Evolutionary conservation across 2,113 vertebrate species (phyloP), one percentile per base, ranked within the genome.

Genomic region (Heloderma charlesbogerti): DNA sequence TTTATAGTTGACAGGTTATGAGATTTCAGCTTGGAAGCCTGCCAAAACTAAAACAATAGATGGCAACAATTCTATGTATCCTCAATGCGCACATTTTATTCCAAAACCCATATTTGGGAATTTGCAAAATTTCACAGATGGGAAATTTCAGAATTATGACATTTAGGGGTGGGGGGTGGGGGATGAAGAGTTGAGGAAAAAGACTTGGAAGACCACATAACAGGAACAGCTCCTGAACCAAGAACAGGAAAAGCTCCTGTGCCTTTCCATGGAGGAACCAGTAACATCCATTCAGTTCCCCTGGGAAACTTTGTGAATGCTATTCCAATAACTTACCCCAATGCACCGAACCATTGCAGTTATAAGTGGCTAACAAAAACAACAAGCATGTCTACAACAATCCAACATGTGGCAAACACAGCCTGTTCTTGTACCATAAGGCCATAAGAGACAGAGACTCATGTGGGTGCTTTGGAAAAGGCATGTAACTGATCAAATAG

Each of bases 321-420:
- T 66, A 6, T 84, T 92, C 43, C 0, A 45, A 40, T 6, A 4
- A 89, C 37, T 63, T 80, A 37, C 67, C 37, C 22, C 0, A 0
- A 5, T 88, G 69, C 27, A 69, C 40, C 37, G 91, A 90, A 40
- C 1, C 5, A 37, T 12, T 4, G 87, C n/a, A 54, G n/a, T 27
- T 94, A 84, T n/a, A 51, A 89, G 78, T n/a, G 22, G 57, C 80
- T 0, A 0, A 72, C 40, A 86, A 71, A 40, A 0, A 0, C 4
- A 27, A 63, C 37, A 51, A 88, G 84, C 0, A 0, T 48, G 43
- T 20, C 66, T 89, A 75, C 84, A 89, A 40, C 90, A 31, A 9
- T 82, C 83, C 63, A n/a, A 54, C 18, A n/a, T 57, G 15, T 69
- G 22, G 25, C 22, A 60, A 22, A 60, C 3, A 22, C n/a, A 22